A percentile compares a stretch with the other conserved stretches of the same genome.
These are phyloP conservation scores for Capromys pilorides DNA, from an alignment of 2,797 vertebrate genomes.

Conservation along the genomic window DNA sequence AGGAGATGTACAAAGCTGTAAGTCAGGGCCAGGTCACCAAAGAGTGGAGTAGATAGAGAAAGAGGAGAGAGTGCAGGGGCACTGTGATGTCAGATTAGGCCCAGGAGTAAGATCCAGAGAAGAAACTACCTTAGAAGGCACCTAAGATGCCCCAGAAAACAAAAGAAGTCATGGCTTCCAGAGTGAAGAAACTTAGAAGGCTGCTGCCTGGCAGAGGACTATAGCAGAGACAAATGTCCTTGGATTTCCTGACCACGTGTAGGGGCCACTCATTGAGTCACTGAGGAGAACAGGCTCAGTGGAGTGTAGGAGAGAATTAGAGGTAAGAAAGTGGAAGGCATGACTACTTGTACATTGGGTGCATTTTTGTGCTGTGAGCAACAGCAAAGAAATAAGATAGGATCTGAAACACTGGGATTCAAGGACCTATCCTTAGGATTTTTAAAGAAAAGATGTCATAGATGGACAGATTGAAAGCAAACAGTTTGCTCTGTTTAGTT, in stretches of 20 bases:
- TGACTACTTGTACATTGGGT: neutral
- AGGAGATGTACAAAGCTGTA: neutral
- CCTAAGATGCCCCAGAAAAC: neutral
- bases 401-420: neutral
- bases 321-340: neutral
- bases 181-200: neutral
- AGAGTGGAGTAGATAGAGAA: neutral
- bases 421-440: neutral
- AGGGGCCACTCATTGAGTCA: neutral
- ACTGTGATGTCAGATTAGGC: neutral
- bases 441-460: neutral
- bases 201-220: neutral
- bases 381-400: neutral
- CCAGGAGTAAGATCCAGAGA: neutral
- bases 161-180: neutral
- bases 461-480: neutral
- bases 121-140: neutral
- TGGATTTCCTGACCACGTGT: neutral
- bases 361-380: neutral
- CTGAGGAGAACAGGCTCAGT: neutral
- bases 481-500: neutral
- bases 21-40: neutral
- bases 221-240: neutral
- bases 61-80: neutral
- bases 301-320: neutral